Percentiles rank a stretch among this genome's conserved stretches.
These are phyloP conservation scores for Cydia pomonella DNA, from an alignment of 1,140 invertebrate species.

Conservation along the genomic window DNA sequence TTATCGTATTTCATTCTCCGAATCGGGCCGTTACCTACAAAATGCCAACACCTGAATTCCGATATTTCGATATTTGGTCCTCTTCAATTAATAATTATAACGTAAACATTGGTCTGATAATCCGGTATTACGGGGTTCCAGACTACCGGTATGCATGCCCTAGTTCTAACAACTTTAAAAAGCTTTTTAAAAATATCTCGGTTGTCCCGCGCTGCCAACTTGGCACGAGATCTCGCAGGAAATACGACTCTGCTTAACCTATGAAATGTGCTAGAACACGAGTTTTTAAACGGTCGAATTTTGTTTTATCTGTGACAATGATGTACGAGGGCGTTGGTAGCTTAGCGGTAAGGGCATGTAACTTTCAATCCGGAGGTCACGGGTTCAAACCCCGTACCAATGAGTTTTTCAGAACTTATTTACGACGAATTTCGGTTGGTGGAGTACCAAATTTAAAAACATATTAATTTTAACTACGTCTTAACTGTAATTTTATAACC, in stretches of 20 bases:
- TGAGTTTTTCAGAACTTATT: background rate
- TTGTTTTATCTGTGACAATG: constrained; percentile 12
- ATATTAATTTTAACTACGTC: too few relatives aligned
- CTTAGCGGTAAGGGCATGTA: too few relatives aligned
- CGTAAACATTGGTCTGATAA: too few relatives aligned
- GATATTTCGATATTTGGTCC: too few relatives aligned
- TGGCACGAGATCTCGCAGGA: constrained; percentile 1
- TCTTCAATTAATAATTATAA: too few relatives aligned
- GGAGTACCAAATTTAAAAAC: too few relatives aligned
- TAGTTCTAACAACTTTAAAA: background rate
- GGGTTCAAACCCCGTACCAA: background rate
- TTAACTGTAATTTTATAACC: too few relatives aligned
- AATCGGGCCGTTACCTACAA: too few relatives aligned
- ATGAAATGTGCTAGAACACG: constrained; percentile 14
- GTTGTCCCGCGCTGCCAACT: background rate
- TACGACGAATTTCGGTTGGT: too few relatives aligned
- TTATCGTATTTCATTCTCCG: too few relatives aligned
- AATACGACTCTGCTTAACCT: background rate
- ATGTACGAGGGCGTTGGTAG: background rate
- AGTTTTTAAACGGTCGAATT: constrained; percentile 19
- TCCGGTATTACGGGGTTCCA: background rate
- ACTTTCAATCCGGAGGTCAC: too few relatives aligned
- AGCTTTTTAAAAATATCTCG: constrained; percentile 2
- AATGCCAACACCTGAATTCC: too few relatives aligned
- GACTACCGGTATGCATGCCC: background rate